Percentiles rank a stretch among this genome's conserved stretches.
phyloP scores from a whole-genome alignment of 2,888 invertebrate genomes.

The Lithophane socia region DNA sequence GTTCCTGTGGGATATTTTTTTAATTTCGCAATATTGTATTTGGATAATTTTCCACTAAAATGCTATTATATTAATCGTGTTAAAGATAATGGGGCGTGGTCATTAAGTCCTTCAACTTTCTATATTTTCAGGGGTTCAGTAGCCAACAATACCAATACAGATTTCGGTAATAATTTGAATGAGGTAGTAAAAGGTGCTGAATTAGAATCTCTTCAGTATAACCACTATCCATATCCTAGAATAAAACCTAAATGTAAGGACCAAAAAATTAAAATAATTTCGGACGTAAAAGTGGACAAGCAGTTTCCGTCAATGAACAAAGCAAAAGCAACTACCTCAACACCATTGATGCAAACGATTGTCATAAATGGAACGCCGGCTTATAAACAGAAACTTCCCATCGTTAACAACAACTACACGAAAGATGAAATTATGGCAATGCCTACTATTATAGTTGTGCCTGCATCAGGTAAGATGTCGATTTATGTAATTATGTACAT shows the following conservation, averaged over 20 bases:
- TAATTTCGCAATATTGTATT: background rate
- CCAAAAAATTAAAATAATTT: conserved; percentile 83
- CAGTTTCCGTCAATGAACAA: conserved; percentile 70
- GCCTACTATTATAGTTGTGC: conserved; percentile 87
- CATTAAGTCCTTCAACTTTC: conserved; percentile 19
- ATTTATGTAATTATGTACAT: conserved; percentile 3
- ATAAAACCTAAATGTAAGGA: conserved; percentile 73
- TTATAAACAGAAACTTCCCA: conserved; percentile 73
- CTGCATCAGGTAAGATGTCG: conserved; percentile 78
- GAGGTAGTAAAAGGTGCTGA: conserved; percentile 57
- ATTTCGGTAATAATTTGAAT: conserved; percentile 43
- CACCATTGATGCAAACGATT: conserved; percentile 82
- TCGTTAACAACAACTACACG: conserved; percentile 73
- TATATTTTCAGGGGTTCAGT: conserved; percentile 69
- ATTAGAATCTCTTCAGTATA: conserved; percentile 60
- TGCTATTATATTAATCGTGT: background rate
- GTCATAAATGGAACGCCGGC: conserved; percentile 85
- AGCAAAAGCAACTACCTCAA: conserved; percentile 74
- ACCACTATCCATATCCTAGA: conserved; percentile 57
- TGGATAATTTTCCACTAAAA: conserved; percentile 10
- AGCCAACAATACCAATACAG: conserved; percentile 67
- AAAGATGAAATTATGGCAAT: conserved; percentile 89
- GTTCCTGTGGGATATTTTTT: conserved; percentile 58
- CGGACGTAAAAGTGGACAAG: conserved; percentile 83
- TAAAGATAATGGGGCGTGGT: background rate